Percentiles rank a stretch among this genome's conserved stretches.
Evolutionary conservation across 2,888 invertebrate species (phyloP).

Genomic region (Drosophila paracracens): DNA sequence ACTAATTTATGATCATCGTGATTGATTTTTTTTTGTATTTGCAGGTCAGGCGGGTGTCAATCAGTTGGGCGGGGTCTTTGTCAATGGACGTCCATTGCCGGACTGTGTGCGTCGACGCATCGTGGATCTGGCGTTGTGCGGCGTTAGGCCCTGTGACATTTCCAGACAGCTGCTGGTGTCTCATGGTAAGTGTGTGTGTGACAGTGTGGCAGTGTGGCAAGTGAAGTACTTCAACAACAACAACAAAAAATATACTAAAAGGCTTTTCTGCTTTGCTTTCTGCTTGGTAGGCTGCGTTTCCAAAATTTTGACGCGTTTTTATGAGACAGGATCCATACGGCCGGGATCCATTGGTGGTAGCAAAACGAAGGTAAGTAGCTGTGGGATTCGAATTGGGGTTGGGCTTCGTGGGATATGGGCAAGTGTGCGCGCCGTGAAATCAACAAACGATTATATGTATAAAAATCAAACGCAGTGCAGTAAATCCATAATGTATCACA

Average conservation of each 20-base stretch:
- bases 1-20: not conserved
- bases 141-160: constrained; percentile 98
- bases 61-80: constrained; percentile 98
- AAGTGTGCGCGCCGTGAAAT: constrained; percentile 65
- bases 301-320: constrained; percentile 97
- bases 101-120: constrained; percentile 97
- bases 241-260: constrained; percentile 6
- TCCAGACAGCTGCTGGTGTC: constrained; percentile 97
- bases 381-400: constrained; percentile 1
- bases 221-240: not conserved
- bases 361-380: constrained; percentile 93
- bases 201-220: constrained; percentile 50
- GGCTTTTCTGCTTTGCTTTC: constrained; percentile 11
- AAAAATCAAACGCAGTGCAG: constrained; percentile 78
- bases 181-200: constrained; percentile 89
- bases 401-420: constrained; percentile 55
- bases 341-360: constrained; percentile 98
- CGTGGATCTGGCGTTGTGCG: constrained; percentile 96
- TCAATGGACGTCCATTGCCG: constrained; percentile 98
- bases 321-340: constrained; percentile 97
- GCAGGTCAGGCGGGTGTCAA: constrained; percentile 98
- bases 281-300: constrained; percentile 92
- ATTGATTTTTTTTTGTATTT: not conserved
- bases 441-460: constrained; percentile 69
- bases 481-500: constrained; percentile 73